These are phyloP conservation scores for Nomada fabriciana DNA, from an alignment of 2,888 invertebrate species.

Conservation along the genomic window DNA sequence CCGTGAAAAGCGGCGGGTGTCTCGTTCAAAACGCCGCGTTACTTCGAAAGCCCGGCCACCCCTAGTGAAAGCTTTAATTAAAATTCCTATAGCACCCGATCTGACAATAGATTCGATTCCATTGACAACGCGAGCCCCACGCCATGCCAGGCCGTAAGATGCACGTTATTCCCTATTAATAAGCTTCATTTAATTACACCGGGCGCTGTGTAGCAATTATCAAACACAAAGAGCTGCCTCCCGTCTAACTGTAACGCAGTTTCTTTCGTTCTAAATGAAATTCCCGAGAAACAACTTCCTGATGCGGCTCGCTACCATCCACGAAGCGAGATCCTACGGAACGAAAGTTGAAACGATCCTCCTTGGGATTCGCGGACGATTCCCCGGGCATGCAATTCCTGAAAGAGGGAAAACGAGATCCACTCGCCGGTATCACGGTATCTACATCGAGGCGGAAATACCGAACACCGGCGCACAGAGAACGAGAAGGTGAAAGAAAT, in stretches of 20 bases:
- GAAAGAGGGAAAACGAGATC: slow-evolving; percentile 67
- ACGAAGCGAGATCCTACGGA: slow-evolving; percentile 49
- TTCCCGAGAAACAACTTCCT: slow-evolving; percentile 57
- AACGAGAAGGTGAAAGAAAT: neutral
- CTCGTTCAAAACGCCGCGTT: neutral
- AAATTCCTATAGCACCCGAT: slow-evolving; percentile 17
- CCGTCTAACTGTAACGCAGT: slow-evolving; percentile 13
- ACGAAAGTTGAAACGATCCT: slow-evolving; percentile 45
- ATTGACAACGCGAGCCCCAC: neutral
- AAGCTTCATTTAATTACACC: slow-evolving; percentile 13
- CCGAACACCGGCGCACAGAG: neutral
- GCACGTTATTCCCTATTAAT: slow-evolving; percentile 2
- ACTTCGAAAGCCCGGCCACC: neutral
- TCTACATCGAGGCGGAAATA: slow-evolving; percentile 8
- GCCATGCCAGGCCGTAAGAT: no score
- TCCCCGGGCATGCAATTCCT: slow-evolving; percentile 67
- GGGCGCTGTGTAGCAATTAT: slow-evolving; percentile 4
- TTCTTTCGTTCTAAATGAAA: slow-evolving; percentile 48
- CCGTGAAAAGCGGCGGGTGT: neutral
- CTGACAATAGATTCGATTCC: slow-evolving; percentile 29
- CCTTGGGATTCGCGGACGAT: slow-evolving; percentile 54
- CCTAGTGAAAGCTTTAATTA: slow-evolving; percentile 34
- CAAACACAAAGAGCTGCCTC: slow-evolving; percentile 8
- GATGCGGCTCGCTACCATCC: slow-evolving; percentile 46
- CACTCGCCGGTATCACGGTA: slow-evolving; percentile 34